These are phyloP conservation scores for Nephrotoma appendiculata DNA, from an alignment of 2,888 invertebrate species.

Conservation along the genomic window DNA sequence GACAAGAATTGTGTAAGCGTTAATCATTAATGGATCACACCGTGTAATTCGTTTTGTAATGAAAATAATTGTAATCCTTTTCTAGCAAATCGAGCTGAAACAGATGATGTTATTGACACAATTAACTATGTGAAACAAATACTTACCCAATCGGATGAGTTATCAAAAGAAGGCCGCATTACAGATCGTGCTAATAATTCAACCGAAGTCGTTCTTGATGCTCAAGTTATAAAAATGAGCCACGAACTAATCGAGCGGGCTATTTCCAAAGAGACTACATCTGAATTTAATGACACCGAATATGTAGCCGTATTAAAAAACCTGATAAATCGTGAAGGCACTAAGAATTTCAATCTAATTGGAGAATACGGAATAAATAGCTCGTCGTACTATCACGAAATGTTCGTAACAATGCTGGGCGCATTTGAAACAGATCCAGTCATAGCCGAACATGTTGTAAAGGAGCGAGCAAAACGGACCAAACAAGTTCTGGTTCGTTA, in stretches of 20 bases:
- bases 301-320: not conserved
- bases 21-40: not conserved
- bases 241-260: constrained; percentile 22
- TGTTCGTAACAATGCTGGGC: constrained; percentile 15
- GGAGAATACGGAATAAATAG: not conserved
- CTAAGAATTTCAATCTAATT: not conserved
- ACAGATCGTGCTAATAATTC: constrained; percentile 25
- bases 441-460: constrained; percentile 18
- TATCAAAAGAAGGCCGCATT: constrained; percentile 19
- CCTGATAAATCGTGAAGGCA: not conserved
- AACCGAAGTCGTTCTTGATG: constrained; percentile 28
- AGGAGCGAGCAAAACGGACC: constrained; percentile 26
- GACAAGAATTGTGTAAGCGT: not conserved
- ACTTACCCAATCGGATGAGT: constrained; percentile 20
- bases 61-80: constrained; percentile 11
- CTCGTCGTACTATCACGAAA: not conserved
- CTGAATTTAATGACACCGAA: not conserved
- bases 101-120: constrained; percentile 24
- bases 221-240: constrained; percentile 27
- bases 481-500: constrained; percentile 18
- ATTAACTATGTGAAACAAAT: constrained; percentile 22
- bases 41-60: no score
- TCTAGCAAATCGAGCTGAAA: constrained; percentile 24
- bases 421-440: constrained; percentile 24
- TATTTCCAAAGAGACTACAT: not conserved